Evolutionary conservation across 2,113 vertebrate genomes (phyloP).

Genomic region (Illadopsis cleaveri): DNA sequence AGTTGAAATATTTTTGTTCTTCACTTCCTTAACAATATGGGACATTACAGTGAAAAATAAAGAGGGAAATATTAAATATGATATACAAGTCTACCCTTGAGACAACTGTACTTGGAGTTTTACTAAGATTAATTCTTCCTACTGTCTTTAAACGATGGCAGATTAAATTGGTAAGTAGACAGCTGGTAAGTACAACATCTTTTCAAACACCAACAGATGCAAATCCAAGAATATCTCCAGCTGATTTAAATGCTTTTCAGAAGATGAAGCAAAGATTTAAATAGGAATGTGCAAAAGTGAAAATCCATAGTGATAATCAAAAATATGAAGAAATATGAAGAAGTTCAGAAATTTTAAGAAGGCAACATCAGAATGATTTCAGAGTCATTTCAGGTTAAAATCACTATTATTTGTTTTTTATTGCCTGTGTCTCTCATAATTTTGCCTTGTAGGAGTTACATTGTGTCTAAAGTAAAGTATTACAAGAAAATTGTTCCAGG

Average conservation of each 20-base stretch:
- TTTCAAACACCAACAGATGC: slow-evolving; percentile 29
- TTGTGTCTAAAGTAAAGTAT: not conserved
- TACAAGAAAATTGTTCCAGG: not conserved
- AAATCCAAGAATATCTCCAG: slow-evolving; percentile 47
- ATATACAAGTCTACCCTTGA: not conserved
- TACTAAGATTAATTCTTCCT: slow-evolving; percentile 8
- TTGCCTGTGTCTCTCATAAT: not conserved
- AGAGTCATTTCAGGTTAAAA: not conserved
- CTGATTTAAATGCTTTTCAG: slow-evolving; percentile 26
- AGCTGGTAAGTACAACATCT: slow-evolving; percentile 38
- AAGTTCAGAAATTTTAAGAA: not conserved
- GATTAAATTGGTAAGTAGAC: slow-evolving; percentile 43
- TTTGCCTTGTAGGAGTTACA: not conserved
- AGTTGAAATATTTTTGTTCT: slow-evolving; percentile 69
- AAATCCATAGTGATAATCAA: not conserved
- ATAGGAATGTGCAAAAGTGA: slow-evolving; percentile 29
- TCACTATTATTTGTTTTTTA: not conserved
- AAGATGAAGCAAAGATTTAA: slow-evolving; percentile 19
- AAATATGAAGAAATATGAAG: not conserved
- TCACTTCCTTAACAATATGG: not conserved
- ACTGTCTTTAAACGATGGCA: slow-evolving; percentile 24
- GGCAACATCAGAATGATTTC: not conserved
- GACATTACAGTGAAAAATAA: not conserved
- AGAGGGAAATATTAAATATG: not conserved
- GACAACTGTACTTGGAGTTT: not conserved